Base-by-base conservation (phyloP, 2,888 invertebrate genomes). In the Kuschelorhynchus macadamiae region DNA sequence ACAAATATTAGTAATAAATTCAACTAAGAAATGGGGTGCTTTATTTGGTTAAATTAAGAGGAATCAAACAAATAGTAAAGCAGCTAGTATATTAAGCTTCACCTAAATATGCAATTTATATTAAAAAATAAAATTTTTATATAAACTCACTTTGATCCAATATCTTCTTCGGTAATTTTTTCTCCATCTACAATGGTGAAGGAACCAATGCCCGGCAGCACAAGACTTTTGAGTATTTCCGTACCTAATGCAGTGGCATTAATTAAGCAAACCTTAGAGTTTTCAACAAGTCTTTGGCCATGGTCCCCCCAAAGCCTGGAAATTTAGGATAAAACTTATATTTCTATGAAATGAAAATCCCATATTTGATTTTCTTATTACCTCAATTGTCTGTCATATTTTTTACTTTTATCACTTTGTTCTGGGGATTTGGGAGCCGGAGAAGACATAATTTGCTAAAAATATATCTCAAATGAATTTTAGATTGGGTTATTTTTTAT, bases 261-360 rank as follows among this genome's bases (percentile, higher is more conserved):
- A 72, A 99, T 92, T 18, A 99, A 83, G 82, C 98, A 98, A 75
- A 98, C 90, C 81, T 94, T 93, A 12, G 97, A 92, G 71, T 88
- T 88, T 86, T 98, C 98, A 63, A 99, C 86, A 2, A 93, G 88
- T 71, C 88, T 85, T 85, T 99, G 99, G 0, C 99, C 99, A 85
- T 98, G 97, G 81, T 99, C 98, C 71, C 98, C 98, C 99, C 99
- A 99, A 77, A 99, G 87, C 80, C 96, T 94, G 76, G 0, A 79
- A 76, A 33, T 42, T 21, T 25, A n/a, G n/a, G n/a, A n/a, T n/a
- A n/a, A n/a, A n/a, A n/a, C n/a, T n/a, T n/a, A n/a, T n/a, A n/a
- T n/a, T n/a, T n/a, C n/a, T n/a, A n/a, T n/a, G n/a, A n/a, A n/a
- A n/a, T n/a, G n/a, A n/a, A n/a, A n/a, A n/a, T n/a, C n/a, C n/a